phyloP scores from a whole-genome alignment of 2,888 invertebrate genomes.

The Helobdella robusta region DNA sequence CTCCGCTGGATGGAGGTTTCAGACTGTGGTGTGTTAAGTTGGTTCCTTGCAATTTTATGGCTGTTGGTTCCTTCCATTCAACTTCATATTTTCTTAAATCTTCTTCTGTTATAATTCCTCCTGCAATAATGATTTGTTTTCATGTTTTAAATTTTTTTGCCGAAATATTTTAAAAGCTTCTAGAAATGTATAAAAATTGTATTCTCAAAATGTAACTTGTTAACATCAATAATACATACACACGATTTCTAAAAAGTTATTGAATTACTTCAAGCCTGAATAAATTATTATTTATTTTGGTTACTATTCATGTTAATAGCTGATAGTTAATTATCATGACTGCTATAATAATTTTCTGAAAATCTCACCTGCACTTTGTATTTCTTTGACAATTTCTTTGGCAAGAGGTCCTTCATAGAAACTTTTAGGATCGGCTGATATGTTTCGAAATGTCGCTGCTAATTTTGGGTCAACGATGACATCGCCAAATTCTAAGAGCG shows the following conservation, averaged over 20 bases:
- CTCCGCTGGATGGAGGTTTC: constrained; percentile 30
- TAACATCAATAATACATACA: too few relatives aligned
- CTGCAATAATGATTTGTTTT: constrained; percentile 5
- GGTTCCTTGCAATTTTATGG: background rate
- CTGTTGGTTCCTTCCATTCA: constrained; percentile 16
- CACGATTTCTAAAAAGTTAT: too few relatives aligned
- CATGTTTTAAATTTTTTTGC: too few relatives aligned
- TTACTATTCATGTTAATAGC: too few relatives aligned
- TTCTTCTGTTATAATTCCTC: constrained; percentile 25
- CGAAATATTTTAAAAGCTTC: too few relatives aligned
- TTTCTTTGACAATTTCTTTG: constrained; percentile 61
- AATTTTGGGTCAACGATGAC: constrained; percentile 58
- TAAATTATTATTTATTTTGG: too few relatives aligned
- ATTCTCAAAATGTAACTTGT: too few relatives aligned
- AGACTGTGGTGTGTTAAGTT: background rate
- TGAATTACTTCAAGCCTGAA: too few relatives aligned
- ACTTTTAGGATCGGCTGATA: constrained; percentile 59
- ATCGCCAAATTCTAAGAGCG: constrained; percentile 58
- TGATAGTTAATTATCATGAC: too few relatives aligned
- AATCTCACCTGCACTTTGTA: constrained; percentile 55
- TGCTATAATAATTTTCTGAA: too few relatives aligned
- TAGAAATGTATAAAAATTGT: too few relatives aligned
- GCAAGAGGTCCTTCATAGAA: constrained; percentile 70
- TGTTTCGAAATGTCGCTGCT: constrained; percentile 62
- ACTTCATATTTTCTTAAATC: constrained; percentile 17